Conservation (phyloP, 2,797 vertebrate genomes). For the Semaprochilodus insignis region DNA sequence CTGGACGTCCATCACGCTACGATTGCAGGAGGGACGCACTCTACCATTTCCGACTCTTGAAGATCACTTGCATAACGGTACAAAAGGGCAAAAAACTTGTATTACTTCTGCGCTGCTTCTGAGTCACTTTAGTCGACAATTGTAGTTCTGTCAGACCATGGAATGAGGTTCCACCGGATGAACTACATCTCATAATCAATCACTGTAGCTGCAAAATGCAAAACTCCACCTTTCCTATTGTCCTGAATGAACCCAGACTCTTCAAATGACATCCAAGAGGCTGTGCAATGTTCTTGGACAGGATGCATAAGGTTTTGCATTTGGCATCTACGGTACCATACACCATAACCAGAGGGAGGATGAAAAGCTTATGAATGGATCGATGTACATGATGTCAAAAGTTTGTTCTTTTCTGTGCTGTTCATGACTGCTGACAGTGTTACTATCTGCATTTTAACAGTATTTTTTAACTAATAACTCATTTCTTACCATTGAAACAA, state of each 20-base stretch:
- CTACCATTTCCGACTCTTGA: not conserved
- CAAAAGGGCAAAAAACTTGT: not conserved
- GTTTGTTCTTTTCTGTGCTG: not conserved
- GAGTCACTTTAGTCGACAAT: not conserved
- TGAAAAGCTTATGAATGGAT: not conserved
- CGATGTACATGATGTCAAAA: not conserved
- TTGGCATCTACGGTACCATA: not conserved
- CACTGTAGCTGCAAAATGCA: not conserved
- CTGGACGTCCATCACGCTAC: not conserved
- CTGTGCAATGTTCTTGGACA: not conserved
- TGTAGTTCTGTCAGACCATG: not conserved
- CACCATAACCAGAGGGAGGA: not conserved
- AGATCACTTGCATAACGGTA: not conserved
- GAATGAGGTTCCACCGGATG: not conserved
- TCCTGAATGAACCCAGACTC: not conserved
- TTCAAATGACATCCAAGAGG: not conserved
- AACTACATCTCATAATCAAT: not conserved
- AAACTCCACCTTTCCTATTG: not conserved
- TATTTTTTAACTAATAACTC: too few relatives aligned
- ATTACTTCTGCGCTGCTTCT: not conserved
- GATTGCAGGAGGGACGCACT: not conserved
- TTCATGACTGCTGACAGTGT: not conserved
- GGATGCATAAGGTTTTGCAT: not conserved
- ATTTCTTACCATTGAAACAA: too few relatives aligned
- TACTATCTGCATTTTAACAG: not conserved